Evolutionary conservation across 2,888 invertebrate genomes (phyloP).

Genomic region (Chesias legatella): DNA sequence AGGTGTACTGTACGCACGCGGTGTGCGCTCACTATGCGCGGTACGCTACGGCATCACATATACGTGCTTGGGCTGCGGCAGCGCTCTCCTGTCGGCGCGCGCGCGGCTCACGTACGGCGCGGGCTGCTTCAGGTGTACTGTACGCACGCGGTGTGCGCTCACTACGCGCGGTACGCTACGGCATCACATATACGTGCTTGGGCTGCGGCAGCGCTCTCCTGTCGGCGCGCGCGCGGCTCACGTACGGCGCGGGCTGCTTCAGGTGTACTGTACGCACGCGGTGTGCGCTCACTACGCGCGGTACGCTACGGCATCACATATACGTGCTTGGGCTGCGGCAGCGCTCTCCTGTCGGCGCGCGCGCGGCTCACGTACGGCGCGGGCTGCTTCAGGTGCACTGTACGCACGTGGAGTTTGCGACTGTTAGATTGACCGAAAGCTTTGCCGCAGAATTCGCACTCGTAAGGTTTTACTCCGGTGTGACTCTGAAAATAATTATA

Average conservation of each 20-base stretch:
- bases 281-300: no score
- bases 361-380: constrained; percentile 55
- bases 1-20: no score
- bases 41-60: no score
- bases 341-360: constrained; percentile 21
- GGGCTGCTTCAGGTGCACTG: constrained; percentile 45
- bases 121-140: constrained; percentile 2
- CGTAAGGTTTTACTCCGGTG: constrained; percentile 57
- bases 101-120: constrained; percentile 6
- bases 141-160: neutral
- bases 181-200: constrained; percentile 3
- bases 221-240: constrained; percentile 39
- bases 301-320: neutral
- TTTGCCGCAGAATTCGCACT: constrained; percentile 45
- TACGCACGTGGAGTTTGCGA: constrained; percentile 43
- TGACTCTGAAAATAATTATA: constrained; percentile 41
- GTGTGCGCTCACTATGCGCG: no score
- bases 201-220: neutral
- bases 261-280: constrained; percentile 45
- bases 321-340: constrained; percentile 4
- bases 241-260: constrained; percentile 52
- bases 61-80: no score
- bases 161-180: neutral
- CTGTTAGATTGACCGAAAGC: constrained; percentile 46
- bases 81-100: neutral